These are phyloP conservation scores for Pelvicachromis taeniatus DNA, from an alignment of 2,113 vertebrate species.

Conservation along the genomic window DNA sequence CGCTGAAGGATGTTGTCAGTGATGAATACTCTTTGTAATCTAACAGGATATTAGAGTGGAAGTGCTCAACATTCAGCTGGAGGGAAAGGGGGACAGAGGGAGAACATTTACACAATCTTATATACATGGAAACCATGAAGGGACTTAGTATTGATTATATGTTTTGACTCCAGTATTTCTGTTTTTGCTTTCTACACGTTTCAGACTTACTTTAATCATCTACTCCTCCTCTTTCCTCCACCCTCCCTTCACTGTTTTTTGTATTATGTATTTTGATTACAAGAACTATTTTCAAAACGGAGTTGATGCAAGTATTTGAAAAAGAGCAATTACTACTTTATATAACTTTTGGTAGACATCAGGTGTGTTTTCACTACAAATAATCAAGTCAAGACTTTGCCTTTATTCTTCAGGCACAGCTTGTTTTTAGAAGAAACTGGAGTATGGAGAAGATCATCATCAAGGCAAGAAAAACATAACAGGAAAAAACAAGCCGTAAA, in stretches of 20 bases:
- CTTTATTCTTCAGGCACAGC: neutral
- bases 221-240: neutral
- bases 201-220: neutral
- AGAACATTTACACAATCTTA: neutral
- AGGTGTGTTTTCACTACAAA: slow-evolving; percentile 28
- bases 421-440: slow-evolving; percentile 44
- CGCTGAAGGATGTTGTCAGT: slow-evolving; percentile 14
- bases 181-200: neutral
- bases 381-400: slow-evolving; percentile 24
- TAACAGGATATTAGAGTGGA: neutral
- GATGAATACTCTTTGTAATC: slow-evolving; percentile 20
- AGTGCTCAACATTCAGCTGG: neutral
- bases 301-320: neutral
- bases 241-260: neutral
- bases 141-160: neutral
- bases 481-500: neutral
- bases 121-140: neutral
- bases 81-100: neutral
- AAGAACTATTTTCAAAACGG: neutral
- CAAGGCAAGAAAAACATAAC: slow-evolving; percentile 15
- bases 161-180: neutral
- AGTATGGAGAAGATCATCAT: neutral
- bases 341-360: neutral
- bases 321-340: neutral
- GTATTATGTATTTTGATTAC: neutral